These are phyloP conservation scores for Meda fulgida DNA, from an alignment of 2,797 vertebrate species.

Conservation along the genomic window DNA sequence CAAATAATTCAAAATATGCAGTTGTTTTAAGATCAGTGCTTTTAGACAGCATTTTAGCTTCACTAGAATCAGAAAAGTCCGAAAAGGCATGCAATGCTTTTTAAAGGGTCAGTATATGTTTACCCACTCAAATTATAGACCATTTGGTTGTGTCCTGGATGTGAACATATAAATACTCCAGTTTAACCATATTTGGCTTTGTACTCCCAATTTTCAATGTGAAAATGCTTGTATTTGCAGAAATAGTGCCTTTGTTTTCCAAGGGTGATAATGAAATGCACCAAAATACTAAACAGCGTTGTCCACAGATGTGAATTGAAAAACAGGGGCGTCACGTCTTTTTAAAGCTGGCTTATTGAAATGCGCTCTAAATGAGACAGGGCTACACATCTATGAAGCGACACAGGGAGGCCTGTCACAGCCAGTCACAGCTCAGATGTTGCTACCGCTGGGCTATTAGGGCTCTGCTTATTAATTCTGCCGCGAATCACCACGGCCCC, in stretches of 20 bases:
- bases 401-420: conserved; percentile 73
- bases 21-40: not conserved
- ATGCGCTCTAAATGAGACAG: conserved; percentile 70
- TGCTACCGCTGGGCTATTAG: conserved; percentile 75
- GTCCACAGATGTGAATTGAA: conserved; percentile 20
- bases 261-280: conserved; percentile 29
- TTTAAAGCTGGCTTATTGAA: conserved; percentile 60
- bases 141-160: conserved; percentile 1
- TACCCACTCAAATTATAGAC: not conserved
- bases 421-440: conserved; percentile 76
- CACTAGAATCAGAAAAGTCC: not conserved
- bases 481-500: conserved; percentile 67
- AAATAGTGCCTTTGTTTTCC: conserved; percentile 12
- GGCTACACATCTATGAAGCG: conserved; percentile 71
- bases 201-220: not conserved
- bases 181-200: conserved; percentile 2
- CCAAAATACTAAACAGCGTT: conserved; percentile 14
- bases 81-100: not conserved
- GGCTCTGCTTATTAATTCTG: conserved; percentile 75
- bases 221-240: conserved; percentile 24
- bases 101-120: conserved; percentile 19
- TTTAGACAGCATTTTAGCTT: not conserved
- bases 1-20: not conserved
- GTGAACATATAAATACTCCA: conserved; percentile 21
- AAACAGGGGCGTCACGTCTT: conserved; percentile 59